These are phyloP conservation scores for Strigops habroptila DNA, from an alignment of 2,113 vertebrate species.

Conservation along the genomic window DNA sequence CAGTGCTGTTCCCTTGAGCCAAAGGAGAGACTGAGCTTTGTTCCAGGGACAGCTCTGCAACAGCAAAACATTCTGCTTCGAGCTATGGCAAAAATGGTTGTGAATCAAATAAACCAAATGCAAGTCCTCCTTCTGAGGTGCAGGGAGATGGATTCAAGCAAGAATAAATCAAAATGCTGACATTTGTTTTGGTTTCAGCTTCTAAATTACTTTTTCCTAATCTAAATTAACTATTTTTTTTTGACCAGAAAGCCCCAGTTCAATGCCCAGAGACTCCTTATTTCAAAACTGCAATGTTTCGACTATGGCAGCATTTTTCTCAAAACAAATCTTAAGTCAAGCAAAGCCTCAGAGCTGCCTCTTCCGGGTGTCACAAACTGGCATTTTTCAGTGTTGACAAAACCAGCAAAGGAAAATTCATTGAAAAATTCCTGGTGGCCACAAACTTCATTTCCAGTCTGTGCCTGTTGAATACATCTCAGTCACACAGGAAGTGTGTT, in stretches of 20 bases:
- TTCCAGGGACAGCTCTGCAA: not conserved
- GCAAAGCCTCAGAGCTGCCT: not conserved
- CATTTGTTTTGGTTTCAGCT: not conserved
- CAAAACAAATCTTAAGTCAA: not conserved
- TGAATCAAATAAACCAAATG: not conserved
- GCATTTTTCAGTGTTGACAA: not conserved
- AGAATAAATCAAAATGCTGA: not conserved
- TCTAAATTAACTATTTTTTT: not conserved
- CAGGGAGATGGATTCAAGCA: not conserved
- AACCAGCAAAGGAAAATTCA: not conserved
- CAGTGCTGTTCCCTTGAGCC: not conserved
- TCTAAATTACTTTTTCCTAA: not conserved
- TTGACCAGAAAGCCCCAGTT: not conserved
- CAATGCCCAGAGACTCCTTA: not conserved
- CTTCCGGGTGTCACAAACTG: not conserved
- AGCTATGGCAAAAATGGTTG: not conserved
- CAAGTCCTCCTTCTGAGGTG: not conserved
- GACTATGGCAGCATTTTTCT: not conserved
- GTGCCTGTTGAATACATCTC: not conserved
- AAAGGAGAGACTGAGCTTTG: not conserved
- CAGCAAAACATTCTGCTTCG: not conserved
- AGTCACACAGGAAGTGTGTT: too few relatives aligned
- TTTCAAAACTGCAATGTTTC: not conserved
- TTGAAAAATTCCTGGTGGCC: not conserved
- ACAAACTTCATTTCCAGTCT: not conserved